Evolutionary conservation across 2,797 vertebrate species (phyloP), one percentile per base, ranked within the genome.

Genomic region (Morus bassanus): DNA sequence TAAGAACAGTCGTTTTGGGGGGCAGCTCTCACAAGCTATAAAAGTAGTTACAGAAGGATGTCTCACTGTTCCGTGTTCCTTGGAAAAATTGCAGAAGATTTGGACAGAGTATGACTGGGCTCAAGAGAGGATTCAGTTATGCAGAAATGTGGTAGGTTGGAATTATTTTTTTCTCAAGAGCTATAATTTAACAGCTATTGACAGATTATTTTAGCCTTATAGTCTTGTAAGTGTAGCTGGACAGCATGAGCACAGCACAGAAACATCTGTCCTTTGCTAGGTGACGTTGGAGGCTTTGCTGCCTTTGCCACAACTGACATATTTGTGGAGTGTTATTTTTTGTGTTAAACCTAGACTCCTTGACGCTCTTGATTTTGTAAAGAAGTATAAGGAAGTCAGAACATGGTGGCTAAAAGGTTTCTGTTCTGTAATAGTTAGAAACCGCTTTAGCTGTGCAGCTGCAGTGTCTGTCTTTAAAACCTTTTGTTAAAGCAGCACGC

Each of bases 11-110:
- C 6, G 2, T 89, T 95, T 97, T 65, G 97, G 95, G 84, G 97
- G 98, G 89, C 96, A 97, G 43, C 96, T 98, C 65, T 97, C 97
- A 33, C 91, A 98, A 96, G 97, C 98, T 68, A 96, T 98, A 43
- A 64, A 97, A 68, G 48, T 97, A 51, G 93, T 98, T 91, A 91
- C 91, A n/a, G 96, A 98, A 88, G 91, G 95, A 69, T 82, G 85
- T 80, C 88, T 98, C 59, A 73, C 88, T 72, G 68, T 87, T 74
- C 97, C 96, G 0, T 45, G 54, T 28, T 98, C 97, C 68, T 96
- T 98, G 95, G 97, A 97, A 94, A 97, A 95, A 46, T 39, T 98
- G 88, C 97, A 98, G 54, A 88, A 94, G 83, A 85, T 93, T 28
- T 98, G 98, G 98, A 72, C 80, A 73, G 97, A 98, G 57, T 98